These are phyloP conservation scores for Solenopsis fugax DNA, from an alignment of 1,140 invertebrate genomes.

Conservation along the genomic window DNA sequence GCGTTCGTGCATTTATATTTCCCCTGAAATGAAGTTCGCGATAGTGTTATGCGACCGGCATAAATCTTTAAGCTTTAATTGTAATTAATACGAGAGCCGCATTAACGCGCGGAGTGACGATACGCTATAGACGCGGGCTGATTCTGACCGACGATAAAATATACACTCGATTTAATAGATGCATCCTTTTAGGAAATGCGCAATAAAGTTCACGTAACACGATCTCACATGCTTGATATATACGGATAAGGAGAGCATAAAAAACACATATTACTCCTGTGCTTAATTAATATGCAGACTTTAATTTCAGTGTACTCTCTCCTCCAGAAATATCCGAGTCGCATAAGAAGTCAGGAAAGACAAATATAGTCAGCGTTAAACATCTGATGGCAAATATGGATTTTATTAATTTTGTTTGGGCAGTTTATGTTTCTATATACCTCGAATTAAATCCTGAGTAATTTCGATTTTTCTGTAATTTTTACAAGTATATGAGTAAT, in stretches of 20 bases:
- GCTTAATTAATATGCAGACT: slow-evolving; percentile 33
- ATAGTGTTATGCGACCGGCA: background rate
- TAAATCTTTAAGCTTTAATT: slow-evolving; percentile 58
- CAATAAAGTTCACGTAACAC: slow-evolving; percentile 16
- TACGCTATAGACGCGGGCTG: background rate
- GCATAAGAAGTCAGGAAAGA: background rate
- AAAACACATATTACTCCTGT: slow-evolving; percentile 7
- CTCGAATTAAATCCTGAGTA: background rate
- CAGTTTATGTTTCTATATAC: background rate
- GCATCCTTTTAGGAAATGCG: slow-evolving; percentile 27
- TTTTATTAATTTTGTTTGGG: background rate
- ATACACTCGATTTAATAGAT: slow-evolving; percentile 31
- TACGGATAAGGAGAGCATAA: slow-evolving; percentile 28
- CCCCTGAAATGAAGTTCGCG: slow-evolving; percentile 8
- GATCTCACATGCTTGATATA: slow-evolving; percentile 32
- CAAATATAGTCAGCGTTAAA: background rate
- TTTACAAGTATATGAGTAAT: background rate
- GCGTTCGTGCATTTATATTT: slow-evolving; percentile 47
- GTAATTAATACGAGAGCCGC: slow-evolving; percentile 41
- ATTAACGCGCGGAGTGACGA: slow-evolving; percentile 36
- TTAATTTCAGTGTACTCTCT: slow-evolving; percentile 2
- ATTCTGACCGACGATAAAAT: slow-evolving; percentile 45
- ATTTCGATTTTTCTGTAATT: background rate
- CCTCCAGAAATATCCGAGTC: background rate
- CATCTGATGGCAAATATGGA: background rate